Evolutionary conservation across 64 coral and sea anemone species (phyloP).

Genomic region (Pocillopora damicornis): DNA sequence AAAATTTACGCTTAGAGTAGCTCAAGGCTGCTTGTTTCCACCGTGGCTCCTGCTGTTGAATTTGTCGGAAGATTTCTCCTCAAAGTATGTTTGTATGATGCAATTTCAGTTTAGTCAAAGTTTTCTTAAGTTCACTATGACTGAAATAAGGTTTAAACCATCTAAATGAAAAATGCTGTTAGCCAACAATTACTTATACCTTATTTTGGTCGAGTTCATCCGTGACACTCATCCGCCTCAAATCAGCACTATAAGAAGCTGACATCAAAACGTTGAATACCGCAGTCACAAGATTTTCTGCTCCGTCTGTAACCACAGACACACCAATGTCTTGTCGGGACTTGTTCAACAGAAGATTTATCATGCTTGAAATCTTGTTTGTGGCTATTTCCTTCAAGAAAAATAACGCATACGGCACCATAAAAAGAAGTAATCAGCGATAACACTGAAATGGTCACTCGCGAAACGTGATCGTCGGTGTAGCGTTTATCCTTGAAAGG

Average conservation of each 20-base stretch:
- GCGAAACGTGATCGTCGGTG: too few species aligned
- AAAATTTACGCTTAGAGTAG: too few species aligned
- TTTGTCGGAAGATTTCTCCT: too few species aligned
- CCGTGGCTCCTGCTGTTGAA: too few species aligned
- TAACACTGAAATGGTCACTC: background rate
- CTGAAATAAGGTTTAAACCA: too few species aligned
- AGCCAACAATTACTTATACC: background rate
- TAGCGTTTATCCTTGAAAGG: too few species aligned
- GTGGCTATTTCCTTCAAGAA: background rate
- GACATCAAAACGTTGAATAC: conserved; percentile 43
- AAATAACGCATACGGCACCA: background rate
- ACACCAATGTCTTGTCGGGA: conserved; percentile 29
- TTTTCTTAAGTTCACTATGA: too few species aligned
- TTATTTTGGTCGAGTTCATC: background rate
- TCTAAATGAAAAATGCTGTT: background rate
- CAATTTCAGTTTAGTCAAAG: too few species aligned
- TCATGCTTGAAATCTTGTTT: conserved; percentile 9
- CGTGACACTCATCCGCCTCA: background rate
- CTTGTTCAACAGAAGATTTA: conserved; percentile 12
- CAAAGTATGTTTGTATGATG: too few species aligned
- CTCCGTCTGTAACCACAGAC: conserved; percentile 23
- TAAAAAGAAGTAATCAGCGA: background rate
- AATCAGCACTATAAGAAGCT: conserved; percentile 37
- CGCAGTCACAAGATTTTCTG: conserved; percentile 30
- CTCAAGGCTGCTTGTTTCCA: too few species aligned